These are phyloP conservation scores for Callaeas wilsoni DNA, from an alignment of 2,113 vertebrate species.

Conservation along the genomic window DNA sequence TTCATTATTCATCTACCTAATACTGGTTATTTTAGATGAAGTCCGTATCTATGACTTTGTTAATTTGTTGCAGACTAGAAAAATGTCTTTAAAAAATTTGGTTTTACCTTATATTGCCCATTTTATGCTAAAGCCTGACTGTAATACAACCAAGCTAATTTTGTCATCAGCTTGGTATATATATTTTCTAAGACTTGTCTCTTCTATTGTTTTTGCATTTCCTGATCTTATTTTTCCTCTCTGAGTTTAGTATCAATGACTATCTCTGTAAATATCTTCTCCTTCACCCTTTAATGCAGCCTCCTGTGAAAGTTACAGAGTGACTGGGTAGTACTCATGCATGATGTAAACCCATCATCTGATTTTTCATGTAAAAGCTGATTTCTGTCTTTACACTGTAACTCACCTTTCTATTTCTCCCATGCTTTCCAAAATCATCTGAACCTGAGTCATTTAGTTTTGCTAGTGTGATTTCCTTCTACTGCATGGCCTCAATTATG, in stretches of 20 bases:
- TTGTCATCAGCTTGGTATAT: not conserved
- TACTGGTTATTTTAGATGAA: not conserved
- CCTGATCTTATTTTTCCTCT: not conserved
- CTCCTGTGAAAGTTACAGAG: not conserved
- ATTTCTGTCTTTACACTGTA: not conserved
- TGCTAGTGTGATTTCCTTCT: not conserved
- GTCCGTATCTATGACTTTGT: not conserved
- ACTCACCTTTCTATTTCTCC: not conserved
- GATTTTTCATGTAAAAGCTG: constrained; percentile 7
- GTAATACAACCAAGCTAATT: not conserved
- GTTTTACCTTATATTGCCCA: not conserved
- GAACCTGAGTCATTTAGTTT: not conserved
- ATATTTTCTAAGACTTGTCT: not conserved
- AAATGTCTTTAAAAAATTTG: not conserved
- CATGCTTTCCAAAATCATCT: constrained; percentile 7
- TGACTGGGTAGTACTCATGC: not conserved
- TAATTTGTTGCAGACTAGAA: not conserved
- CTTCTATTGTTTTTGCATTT: not conserved
- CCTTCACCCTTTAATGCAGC: not conserved
- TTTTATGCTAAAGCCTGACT: not conserved
- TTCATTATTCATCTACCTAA: not conserved
- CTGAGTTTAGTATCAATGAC: not conserved
- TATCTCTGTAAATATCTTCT: not conserved
- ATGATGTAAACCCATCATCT: not conserved
- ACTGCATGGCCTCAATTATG: not conserved